Evolutionary conservation across 1,140 invertebrate genomes (phyloP), one percentile per base, ranked within the genome.

Genomic region (Chrysopa pallens): DNA sequence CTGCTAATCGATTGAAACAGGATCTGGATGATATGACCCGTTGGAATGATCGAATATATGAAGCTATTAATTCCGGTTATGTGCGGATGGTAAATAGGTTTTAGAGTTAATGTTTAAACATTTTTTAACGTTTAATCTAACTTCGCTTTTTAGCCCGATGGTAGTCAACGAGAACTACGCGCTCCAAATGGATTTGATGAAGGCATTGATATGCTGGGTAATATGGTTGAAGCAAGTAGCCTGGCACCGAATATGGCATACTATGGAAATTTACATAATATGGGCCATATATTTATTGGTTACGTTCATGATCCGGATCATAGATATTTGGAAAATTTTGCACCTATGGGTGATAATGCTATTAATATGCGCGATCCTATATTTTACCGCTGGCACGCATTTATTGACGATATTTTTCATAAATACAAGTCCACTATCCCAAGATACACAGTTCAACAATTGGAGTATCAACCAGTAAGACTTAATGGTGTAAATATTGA

Each of bases 141-240:
- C 3, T 4, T 15, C 4, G 2, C 5, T 3, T 23, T 23, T 23
- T 5, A 23, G 17, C 17, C 17, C 17, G 17, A 23, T 5, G 17
- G 17, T 23, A 23, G 17, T 23, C 17, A 23, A 23, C 17, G 5
- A 23, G 17, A 23, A 23, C 17, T 23, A 5, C 17, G 17, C 17
- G 17, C 5, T 5, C 17, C 2, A 23, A 23, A 23, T 23, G 17
- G 17, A 23, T 23, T 23, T 23, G 58, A 62, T 3, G 70, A 64
- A 1, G 85, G 84, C 6, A 87, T 89, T 41, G 80, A 91, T 49
- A 64, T 79, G 23, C 60, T 90, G 2, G 84, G 84, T 6, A 83
- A 88, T 52, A 72, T 88, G 44, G 67, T 89, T 46, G 85, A 89
- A 58, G 59, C 68, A 0, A 78, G 76, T 11, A 72, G 73, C 31